A percentile compares a stretch with the other conserved stretches of the same genome.
These are phyloP conservation scores for Argyra leucocephala DNA, from an alignment of 2,888 invertebrate species.

Conservation along the genomic window DNA sequence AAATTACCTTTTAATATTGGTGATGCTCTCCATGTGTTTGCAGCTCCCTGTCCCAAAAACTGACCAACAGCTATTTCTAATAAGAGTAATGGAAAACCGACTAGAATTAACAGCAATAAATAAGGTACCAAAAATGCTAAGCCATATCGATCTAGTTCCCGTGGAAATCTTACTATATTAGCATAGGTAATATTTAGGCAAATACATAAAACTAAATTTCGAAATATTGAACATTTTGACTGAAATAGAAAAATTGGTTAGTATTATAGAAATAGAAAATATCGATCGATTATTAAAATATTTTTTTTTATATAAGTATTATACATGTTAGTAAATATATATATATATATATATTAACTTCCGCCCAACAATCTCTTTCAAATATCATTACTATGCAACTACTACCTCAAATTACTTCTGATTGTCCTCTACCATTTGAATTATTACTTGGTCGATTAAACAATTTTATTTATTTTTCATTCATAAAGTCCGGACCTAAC, in stretches of 20 bases:
- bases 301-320: no score
- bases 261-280: no score
- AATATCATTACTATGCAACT: no score
- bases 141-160: conserved; percentile 42
- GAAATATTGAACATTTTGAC: conserved; percentile 45
- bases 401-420: no score
- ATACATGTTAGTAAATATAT: no score
- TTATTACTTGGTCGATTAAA: no score
- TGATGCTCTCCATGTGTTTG: conserved; percentile 43
- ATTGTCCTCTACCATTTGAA: no score
- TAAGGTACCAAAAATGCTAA: conserved; percentile 42
- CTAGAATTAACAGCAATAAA: conserved; percentile 40
- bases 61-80: conserved; percentile 43
- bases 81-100: conserved; percentile 42
- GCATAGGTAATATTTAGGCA: conserved; percentile 43
- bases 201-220: conserved; percentile 42
- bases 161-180: conserved; percentile 43
- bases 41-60: conserved; percentile 43
- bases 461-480: no score
- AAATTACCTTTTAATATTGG: conserved; percentile 43
- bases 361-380: no score
- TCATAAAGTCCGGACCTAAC: no score
- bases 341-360: no score
- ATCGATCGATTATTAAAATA: no score
- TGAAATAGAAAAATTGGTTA: conserved; percentile 28